Percentiles rank a stretch among this genome's conserved stretches.
Conservation (phyloP, 2,797 vertebrate species). For the Onychomys arenicola region DNA sequence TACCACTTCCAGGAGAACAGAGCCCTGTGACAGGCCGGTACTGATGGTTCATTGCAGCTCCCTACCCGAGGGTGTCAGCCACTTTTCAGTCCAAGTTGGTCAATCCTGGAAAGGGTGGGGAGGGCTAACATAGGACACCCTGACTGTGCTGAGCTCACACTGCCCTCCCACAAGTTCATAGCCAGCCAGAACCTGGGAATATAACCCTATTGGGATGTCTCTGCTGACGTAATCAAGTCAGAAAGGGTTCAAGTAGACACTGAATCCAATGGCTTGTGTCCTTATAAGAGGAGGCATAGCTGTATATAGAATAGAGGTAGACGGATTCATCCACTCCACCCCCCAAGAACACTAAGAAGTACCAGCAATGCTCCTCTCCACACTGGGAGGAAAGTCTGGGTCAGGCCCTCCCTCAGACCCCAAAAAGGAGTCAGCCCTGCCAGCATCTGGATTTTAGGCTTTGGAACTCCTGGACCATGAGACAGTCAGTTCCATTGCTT, state of each 20-base stretch:
- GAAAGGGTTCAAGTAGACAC: slow-evolving; percentile 5
- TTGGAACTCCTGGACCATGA: not conserved
- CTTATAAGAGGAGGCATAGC: not conserved
- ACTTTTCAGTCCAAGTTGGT: not conserved
- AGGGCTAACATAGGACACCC: not conserved
- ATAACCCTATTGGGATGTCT: slow-evolving; percentile 44
- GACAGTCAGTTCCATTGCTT: not conserved
- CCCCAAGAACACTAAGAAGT: not conserved
- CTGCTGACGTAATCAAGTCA: not conserved
- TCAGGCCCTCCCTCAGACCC: not conserved
- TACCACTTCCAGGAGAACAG: not conserved
- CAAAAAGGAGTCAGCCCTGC: not conserved
- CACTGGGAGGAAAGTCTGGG: not conserved
- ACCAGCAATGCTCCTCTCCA: not conserved
- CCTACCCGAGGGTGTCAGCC: not conserved
- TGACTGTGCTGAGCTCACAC: too few species aligned
- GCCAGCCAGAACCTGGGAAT: not conserved
- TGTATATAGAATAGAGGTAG: fast-evolving
- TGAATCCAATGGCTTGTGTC: not conserved
- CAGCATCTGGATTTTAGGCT: not conserved
- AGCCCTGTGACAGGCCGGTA: fast-evolving
- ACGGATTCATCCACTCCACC: fast-evolving
- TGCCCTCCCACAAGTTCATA: not conserved
- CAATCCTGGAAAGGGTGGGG: not conserved
- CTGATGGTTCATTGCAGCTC: not conserved